Conservation (phyloP, 2,797 vertebrate species). For the Sebastes vulpes region DNA sequence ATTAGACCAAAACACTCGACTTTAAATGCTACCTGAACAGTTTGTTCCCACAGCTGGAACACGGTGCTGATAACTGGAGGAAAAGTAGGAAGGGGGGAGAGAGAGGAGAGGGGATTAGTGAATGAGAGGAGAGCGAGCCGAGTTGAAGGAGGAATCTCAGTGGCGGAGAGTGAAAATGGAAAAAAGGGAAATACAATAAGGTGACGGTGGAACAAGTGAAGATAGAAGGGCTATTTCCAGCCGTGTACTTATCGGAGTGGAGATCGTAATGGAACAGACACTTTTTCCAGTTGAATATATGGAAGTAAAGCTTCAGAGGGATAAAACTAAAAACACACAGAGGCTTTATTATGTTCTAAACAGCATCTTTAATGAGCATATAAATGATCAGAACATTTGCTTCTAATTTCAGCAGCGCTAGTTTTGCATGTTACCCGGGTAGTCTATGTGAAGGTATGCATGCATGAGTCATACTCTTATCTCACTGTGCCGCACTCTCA, state of each 20-base stretch:
- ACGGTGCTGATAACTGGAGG: slow-evolving; percentile 3
- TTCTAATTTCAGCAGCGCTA: slow-evolving; percentile 8
- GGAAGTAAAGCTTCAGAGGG: not conserved
- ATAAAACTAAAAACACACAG: not conserved
- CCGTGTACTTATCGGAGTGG: not conserved
- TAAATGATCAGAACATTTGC: not conserved
- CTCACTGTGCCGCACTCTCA: not conserved
- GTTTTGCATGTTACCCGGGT: not conserved
- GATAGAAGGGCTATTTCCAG: slow-evolving; percentile 12
- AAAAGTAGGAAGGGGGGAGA: not conserved
- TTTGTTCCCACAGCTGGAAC: slow-evolving; percentile 44
- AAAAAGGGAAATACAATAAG: not conserved
- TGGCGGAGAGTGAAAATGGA: not conserved
- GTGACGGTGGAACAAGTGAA: not conserved
- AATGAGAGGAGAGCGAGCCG: not conserved
- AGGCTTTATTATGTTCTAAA: not conserved
- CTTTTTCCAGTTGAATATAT: not conserved
- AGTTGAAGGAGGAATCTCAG: not conserved
- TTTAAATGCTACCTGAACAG: slow-evolving; percentile 28
- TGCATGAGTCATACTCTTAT: slow-evolving; percentile 42
- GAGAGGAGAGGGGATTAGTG: not conserved
- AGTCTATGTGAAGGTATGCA: slow-evolving; percentile 22
- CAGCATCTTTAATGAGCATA: slow-evolving; percentile 16
- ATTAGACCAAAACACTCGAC: not conserved
- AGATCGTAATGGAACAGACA: not conserved